Evolutionary conservation across 2,113 vertebrate genomes (phyloP), one percentile per base, ranked within the genome.

Genomic region (Mohoua ochrocephala): DNA sequence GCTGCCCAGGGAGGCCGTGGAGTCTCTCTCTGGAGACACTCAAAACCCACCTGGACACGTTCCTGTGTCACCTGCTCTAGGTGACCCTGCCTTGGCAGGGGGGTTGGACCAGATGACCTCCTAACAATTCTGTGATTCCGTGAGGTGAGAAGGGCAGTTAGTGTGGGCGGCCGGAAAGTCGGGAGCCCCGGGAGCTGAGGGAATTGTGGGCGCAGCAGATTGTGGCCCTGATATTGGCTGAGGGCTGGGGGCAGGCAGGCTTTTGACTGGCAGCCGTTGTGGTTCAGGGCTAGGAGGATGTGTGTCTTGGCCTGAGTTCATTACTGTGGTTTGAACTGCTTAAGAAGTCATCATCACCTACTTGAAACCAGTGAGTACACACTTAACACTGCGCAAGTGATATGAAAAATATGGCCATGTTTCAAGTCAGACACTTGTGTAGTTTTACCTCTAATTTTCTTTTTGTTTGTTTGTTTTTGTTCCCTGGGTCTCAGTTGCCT

Each of bases 331-430:
- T 91, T 84, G 61, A 74, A 78, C 23, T 31, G 35, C 84, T 86
- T 44, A 6, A 75, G 31, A 86, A 91, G 68, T 53, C 23, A 30
- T 73, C 53, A 64, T 7, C 50, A 12, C 6, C 4, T 54, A 6
- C 80, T 92, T 70, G 42, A 50, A 74, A 27, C 14, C 15, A 31
- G 24, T 3, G 60, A 89, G 52, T 63, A 42, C 71, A 16, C 15
- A 2, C 76, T 85, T 47, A 30, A 24, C 71, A 42, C 1, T 0
- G 0, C 37, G 30, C 37, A n/a, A 61, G 45, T 0, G 45, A 78
- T 84, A 74, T 0, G n/a, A 41, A 69, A 39, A 44, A 24, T 41
- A 53, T 33, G 49, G 53, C 37, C 24, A 2, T 0, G 1, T 65
- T 61, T 77, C 56, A 73, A n/a, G 20, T 8, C 24, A 47, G 33